Evolutionary conservation across 2,888 invertebrate genomes (phyloP), one percentile per base, ranked within the genome.

Genomic region (Rotaria macrura): DNA sequence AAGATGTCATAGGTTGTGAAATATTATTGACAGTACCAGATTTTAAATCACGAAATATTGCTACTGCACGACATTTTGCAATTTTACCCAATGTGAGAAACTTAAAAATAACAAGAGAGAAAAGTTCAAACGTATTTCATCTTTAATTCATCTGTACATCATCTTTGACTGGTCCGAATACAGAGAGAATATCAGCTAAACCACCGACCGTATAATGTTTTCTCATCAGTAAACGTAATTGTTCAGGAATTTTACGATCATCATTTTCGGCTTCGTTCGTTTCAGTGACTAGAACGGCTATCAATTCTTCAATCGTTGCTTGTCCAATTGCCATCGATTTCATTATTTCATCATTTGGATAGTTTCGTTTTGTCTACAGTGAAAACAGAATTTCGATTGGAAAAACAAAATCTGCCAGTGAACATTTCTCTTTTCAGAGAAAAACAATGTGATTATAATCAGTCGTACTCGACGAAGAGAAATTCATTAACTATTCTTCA

Each of bases 141-240:
- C 4, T 49, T 17, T 49, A 49, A 49, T 49, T 49, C 17, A 49
- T 29, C 20, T 65, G 17, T 49, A 65, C 65, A 79, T 79, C 79
- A n/a, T 79, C 79, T 79, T 79, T 43, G 1, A 79, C 43, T 12
- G 79, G 25, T 43, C 79, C 79, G 14, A 79, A 79, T 25, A 79
- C 79, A 9, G 79, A 79, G 7, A 79, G 43, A 43, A 79, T 34
- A 79, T 79, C 79, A 4, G 79, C 43, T 43, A 79, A n/a, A 5
- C 79, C 79, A 12, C 79, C 79, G n/a, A 79, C 43, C 5, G 79
- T 79, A 79, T 79, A 79, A 79, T 79, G 43, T 79, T 79, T 79
- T 79, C 79, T 79, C 79, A 79, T 79, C 43, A 79, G 43, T 43
- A 79, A 79, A 40, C 79, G 79, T 43, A 79, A 43, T 43, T 79